phyloP scores from a whole-genome alignment of 2,113 vertebrate genomes.

The Cichladusa arquata region DNA sequence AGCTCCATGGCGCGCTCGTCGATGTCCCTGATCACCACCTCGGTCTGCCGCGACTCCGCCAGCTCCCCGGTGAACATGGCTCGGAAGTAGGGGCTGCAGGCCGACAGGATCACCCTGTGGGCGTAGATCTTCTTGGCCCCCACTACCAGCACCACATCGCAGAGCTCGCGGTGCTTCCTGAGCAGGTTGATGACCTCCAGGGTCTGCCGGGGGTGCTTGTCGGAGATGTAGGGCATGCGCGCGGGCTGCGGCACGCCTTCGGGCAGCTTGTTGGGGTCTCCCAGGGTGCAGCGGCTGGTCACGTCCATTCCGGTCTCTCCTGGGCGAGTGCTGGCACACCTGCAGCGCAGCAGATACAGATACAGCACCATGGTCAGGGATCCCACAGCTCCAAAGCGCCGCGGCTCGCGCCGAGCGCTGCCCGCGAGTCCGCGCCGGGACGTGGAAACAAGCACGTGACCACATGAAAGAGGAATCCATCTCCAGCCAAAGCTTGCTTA shows the following conservation, averaged over 20 bases:
- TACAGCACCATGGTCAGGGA: neutral
- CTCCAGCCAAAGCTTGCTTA: neutral
- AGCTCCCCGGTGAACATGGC: slow-evolving; percentile 99
- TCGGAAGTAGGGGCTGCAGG: slow-evolving; percentile 97
- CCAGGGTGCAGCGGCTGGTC: slow-evolving; percentile 97
- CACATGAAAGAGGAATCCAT: neutral
- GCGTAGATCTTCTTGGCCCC: slow-evolving; percentile 98
- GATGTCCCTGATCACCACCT: slow-evolving; percentile 97
- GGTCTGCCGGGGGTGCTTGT: slow-evolving; percentile 97
- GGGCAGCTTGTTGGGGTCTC: slow-evolving; percentile 97
- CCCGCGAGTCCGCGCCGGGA: fast-evolving
- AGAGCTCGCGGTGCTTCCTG: slow-evolving; percentile 94
- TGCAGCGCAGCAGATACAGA: slow-evolving; percentile 12
- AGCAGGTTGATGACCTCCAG: slow-evolving; percentile 97
- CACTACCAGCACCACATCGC: slow-evolving; percentile 95
- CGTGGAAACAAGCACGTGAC: fast-evolving
- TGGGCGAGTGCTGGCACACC: slow-evolving; percentile 92
- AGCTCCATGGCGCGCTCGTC: slow-evolving; percentile 98
- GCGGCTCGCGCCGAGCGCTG: fast-evolving
- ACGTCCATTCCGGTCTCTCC: slow-evolving; percentile 98
- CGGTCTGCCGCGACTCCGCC: slow-evolving; percentile 94
- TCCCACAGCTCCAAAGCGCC: neutral
- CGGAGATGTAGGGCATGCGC: slow-evolving; percentile 97
- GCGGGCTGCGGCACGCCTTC: slow-evolving; percentile 98
- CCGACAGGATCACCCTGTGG: slow-evolving; percentile 94